These are phyloP conservation scores for Sarcophaga rosellei DNA, from an alignment of 2,888 invertebrate genomes.

Conservation along the genomic window DNA sequence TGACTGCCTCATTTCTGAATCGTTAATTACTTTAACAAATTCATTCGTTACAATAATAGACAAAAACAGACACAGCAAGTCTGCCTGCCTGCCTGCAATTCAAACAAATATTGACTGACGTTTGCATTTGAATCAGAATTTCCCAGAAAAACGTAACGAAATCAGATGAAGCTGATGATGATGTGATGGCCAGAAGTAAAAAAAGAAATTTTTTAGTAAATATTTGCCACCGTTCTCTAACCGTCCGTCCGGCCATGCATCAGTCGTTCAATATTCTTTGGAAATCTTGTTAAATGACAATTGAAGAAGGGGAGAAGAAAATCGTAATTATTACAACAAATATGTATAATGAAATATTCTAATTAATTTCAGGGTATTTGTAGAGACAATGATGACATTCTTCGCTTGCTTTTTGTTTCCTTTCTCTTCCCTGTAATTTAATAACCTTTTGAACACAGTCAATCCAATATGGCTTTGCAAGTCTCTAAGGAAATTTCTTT, in stretches of 20 bases:
- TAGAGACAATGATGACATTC: not conserved
- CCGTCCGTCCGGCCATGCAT: too few species aligned
- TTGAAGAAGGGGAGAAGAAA: not conserved
- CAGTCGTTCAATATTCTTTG: not conserved
- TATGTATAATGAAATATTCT: conserved; percentile 53
- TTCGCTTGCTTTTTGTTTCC: not conserved
- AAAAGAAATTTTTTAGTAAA: not conserved
- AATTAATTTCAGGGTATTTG: not conserved
- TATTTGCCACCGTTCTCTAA: not conserved
- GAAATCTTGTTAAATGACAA: not conserved
- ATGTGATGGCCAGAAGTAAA: not conserved
- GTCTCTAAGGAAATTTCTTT: too few species aligned
- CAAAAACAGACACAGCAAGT: not conserved
- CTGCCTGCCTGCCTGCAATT: not conserved
- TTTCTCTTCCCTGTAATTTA: too few species aligned
- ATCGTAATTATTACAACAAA: conserved; percentile 50
- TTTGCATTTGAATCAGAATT: not conserved
- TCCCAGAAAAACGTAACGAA: not conserved
- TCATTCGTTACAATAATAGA: conserved; percentile 4
- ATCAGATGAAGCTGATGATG: not conserved
- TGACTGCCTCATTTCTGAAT: conserved; percentile 8
- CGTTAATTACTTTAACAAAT: conserved; percentile 62
- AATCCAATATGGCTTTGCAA: too few species aligned
- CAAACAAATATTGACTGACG: not conserved
- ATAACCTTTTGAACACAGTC: too few species aligned